Base-by-base conservation (phyloP, 2,797 vertebrate genomes). In the Tangara arthus region DNA sequence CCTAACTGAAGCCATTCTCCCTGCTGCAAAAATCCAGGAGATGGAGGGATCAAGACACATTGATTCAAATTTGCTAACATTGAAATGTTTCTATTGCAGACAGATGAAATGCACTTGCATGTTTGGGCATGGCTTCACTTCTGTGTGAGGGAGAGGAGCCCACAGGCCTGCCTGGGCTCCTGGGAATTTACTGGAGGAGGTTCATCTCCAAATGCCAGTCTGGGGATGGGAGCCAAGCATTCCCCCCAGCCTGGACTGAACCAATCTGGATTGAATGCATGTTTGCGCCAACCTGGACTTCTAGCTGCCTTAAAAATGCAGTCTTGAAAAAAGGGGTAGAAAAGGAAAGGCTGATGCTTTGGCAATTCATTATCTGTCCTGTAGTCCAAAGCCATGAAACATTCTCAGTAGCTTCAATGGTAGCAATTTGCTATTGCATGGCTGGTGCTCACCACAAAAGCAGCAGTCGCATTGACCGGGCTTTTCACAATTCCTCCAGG, bases 401-500 rank as follows among this genome's bases (percentile, higher is more conserved):
- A 46, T 63, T 68, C 60, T 77, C n/a, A 32, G 47, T 30, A 64
- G 82, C 47, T 35, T 82, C 49, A 75, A 60, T 56, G 56, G 80
- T 70, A 90, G 69, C 46, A 78, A 63, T 79, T 82, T 81, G n/a
- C 32, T 80, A n/a, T 84, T 76, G 59, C 47, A 18, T 87, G 76
- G 82, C 79, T 78, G 47, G 66, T 65, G 27, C 65, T 94, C 81
- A 66, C 69, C 60, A 60, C 69, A 49, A 79, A 70, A 81, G 46
- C 71, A 84, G 69, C 46, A 78, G 78, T 76, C 76, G 60, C 26
- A 3, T 8, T 37, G 39, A 64, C 23, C 0, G 1, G 34, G 22
- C 60, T 72, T 71, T 59, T 97, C 97, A 99, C 76, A 98, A 63
- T 60, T 98, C 98, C 46, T 99, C 98, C 57, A 99, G 96, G 56